These are phyloP conservation scores for Parasteatoda tepidariorum DNA, from an alignment of 1,140 invertebrate species.

Conservation along the genomic window DNA sequence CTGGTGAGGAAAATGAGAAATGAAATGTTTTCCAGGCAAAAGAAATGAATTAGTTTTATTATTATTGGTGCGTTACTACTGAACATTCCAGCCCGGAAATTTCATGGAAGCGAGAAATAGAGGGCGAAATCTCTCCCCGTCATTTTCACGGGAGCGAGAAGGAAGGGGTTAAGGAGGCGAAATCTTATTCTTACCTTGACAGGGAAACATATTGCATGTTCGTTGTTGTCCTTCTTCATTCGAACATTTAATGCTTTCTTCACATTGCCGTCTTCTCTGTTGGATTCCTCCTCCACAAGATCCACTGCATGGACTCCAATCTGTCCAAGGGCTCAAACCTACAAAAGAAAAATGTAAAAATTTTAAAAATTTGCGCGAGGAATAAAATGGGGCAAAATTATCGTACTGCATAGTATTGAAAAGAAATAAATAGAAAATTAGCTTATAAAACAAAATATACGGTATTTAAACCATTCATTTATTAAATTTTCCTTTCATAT, in stretches of 20 bases:
- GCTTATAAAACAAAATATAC: not conserved
- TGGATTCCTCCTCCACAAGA: constrained; percentile 56
- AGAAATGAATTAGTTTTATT: too few species aligned
- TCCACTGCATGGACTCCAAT: constrained; percentile 41
- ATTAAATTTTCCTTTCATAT: not conserved
- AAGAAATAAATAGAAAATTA: too few species aligned
- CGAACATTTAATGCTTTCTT: constrained; percentile 10
- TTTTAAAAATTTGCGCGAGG: not conserved
- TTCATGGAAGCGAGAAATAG: too few species aligned
- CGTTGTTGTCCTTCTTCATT: constrained; percentile 53
- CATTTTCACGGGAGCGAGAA: too few species aligned
- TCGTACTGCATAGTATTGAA: too few species aligned
- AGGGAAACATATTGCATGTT: constrained; percentile 52
- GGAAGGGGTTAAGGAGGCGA: too few species aligned
- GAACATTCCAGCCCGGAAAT: too few species aligned
- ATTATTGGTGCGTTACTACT: too few species aligned
- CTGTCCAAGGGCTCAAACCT: constrained; percentile 46
- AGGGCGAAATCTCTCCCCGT: too few species aligned
- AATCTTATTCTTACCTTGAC: constrained; percentile 4
- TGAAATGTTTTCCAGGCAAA: too few species aligned
- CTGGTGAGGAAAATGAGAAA: too few species aligned
- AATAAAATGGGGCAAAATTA: not conserved
- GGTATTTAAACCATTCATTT: not conserved
- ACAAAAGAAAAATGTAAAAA: not conserved
- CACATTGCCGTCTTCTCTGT: constrained; percentile 21